Evolutionary conservation across 2,797 vertebrate species (phyloP), one percentile per base, ranked within the genome.

Genomic region (Loriculus beryllinus): DNA sequence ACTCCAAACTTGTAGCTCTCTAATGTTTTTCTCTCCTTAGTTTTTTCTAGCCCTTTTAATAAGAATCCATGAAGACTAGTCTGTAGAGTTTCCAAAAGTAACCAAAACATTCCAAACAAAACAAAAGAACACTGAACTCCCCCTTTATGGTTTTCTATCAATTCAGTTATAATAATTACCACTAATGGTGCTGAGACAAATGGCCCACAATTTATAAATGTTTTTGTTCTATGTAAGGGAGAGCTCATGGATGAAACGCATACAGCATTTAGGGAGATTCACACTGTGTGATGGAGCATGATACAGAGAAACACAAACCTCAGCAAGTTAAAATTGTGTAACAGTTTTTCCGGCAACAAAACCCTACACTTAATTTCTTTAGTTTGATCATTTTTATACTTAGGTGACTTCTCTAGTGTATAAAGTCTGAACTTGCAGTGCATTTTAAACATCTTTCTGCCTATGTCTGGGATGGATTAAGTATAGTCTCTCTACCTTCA

Each of bases 261-360:
- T 26, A 15, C 6, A 45, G 7, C 4, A 1, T 14, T 6, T 13
- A 70, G 23, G 20, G 11, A 81, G 49, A 12, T 79, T 76, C 43
- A 80, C 25, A n/a, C 2, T 11, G 2, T 7, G 14, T n/a, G 1
- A 1, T 37, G 25, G 9, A 76, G 8, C 16, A 19, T 23, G 8
- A 42, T 29, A 28, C 6, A 64, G 37, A 76, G 28, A 31, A 13
- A 43, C 5, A 3, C 35, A 82, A 35, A 60, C 6, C 43, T 52
- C 2, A 3, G 12, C 28, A 45, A 75, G 7, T 6, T 74, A 45
- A 63, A 64, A 49, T 5, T 57, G 7, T 85, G 13, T 52, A 29
- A 23, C 4, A 10, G 3, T 67, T 70, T 5, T 56, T 70, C 39
- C 25, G 31, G 19, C 8, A 77, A 57, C 14, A 23, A 62, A 21